These are phyloP conservation scores for Oceanites oceanicus DNA, from an alignment of 2,113 vertebrate genomes.

Conservation along the genomic window DNA sequence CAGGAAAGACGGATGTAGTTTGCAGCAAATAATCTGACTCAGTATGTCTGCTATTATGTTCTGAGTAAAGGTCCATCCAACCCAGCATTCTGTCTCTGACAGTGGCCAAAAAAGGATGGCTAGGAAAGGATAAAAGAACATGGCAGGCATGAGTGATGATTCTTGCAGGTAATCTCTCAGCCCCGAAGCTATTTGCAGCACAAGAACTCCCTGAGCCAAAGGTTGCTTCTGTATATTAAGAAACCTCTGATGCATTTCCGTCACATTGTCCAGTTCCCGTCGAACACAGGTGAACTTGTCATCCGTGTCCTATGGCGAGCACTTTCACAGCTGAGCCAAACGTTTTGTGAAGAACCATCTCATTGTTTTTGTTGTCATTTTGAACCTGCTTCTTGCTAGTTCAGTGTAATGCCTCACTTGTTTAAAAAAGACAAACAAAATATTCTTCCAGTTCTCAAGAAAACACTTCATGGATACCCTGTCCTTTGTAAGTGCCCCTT, in stretches of 20 bases:
- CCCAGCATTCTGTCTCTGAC: neutral
- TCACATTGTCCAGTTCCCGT: fast-evolving
- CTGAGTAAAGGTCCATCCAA: neutral
- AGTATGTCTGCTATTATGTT: too few relatives aligned
- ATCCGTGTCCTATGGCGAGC: neutral
- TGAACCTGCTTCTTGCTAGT: neutral
- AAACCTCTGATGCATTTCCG: neutral
- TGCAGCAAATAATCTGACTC: neutral
- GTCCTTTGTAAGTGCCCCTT: neutral
- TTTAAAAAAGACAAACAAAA: neutral
- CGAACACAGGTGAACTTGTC: neutral
- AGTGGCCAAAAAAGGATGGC: neutral
- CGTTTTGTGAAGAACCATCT: neutral
- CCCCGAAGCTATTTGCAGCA: neutral
- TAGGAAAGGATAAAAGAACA: neutral
- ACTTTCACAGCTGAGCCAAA: neutral
- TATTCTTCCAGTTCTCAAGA: neutral
- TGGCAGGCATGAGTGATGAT: neutral
- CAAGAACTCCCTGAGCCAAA: neutral
- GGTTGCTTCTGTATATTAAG: neutral
- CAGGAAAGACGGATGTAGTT: neutral
- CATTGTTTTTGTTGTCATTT: neutral
- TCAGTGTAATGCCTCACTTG: neutral
- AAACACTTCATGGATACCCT: neutral
- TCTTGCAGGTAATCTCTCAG: neutral